Evolutionary conservation across 2,888 invertebrate genomes (phyloP), one percentile per base, ranked within the genome.

Genomic region (Drosophila maculinotata): DNA sequence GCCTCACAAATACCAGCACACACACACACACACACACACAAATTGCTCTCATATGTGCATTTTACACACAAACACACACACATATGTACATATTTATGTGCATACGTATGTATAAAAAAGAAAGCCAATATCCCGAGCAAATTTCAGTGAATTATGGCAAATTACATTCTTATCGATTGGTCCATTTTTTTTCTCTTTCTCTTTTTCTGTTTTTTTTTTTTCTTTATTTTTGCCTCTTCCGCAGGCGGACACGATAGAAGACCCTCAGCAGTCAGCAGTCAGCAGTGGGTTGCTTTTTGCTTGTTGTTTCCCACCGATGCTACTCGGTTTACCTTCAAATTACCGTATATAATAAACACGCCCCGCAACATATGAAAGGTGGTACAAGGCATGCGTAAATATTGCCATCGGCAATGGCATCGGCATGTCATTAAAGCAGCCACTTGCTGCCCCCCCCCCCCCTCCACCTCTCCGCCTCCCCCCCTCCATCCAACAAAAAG

Each of bases 121-220:
- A 74, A 77, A 77, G 72, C 81, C 81, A 82, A 82, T 82, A 84
- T 85, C 62, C 77, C 72, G 77, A 84, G 69, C 79, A 82, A 85
- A 82, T 82, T 82, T 82, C 85, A 79, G 79, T 82, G 88, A 83
- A 89, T 89, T 89, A 86, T 87, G 87, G 88, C 87, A 89, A 89
- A 87, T 89, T 89, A 87, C 89, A 83, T 89, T 87, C 81, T 83
- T 89, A 87, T 87, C 88, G 89, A 89, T 89, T 86, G 79, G 81
- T 76, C 75, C 78, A 73, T 77, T 71, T 70, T 66, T 44, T 57
- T 38, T 33, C 25, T 51, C 25, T 44, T 31, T 15, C 14, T 35
- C 15, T 9, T 41, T 26, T 14, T 30, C 14, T 14, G 10, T 33
- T 17, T 15, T 17, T 3, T 41, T 20, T 7, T 15, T 25, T 8